Evolutionary conservation across 2,888 invertebrate species (phyloP), one percentile per base, ranked within the genome.

Genomic region (Cephus sareptanus): DNA sequence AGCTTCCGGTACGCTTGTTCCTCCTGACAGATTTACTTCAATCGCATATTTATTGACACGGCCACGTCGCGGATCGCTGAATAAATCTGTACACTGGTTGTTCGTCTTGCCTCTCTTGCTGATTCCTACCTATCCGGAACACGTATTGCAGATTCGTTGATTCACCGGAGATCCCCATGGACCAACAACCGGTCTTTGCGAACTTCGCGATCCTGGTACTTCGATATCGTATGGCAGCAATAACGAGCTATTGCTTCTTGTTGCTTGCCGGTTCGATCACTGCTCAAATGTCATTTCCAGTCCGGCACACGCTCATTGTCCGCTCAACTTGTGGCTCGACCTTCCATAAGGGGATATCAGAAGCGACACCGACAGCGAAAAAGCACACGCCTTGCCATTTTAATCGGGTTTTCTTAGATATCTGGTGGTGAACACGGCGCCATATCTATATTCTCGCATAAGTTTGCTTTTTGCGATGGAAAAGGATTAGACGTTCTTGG

Each of bases 211-310:
- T 71, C 71, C 31, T 71, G 31, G 15, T 71, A 34, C 71, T 34
- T 31, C 70, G 76, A 73, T 76, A 76, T 78, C 75, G 76, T 77
- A 77, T 79, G 79, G 73, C 76, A 79, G 76, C 79, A 80, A 81
- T 81, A 81, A 81, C 81, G 81, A 81, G 81, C 75, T 78, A 79
- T 76, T 80, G 79, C 77, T 78, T 76, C 81, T 78, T 69, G 80
- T 73, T 78, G 79, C 81, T 81, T 78, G 82, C 78, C 80, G 80
- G 31, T 75, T 40, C 13, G 40, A 82, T 80, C 81, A 85, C 79
- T 83, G 86, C 84, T 85, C 84, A 86, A 88, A 88, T 85, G 89
- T 89, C 88, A 89, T 89, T 89, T 89, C 84, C 86, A 87, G 85
- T 82, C 84, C 85, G 84, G 86, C 86, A 87, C 87, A 88, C 87